Evolutionary conservation across 2,113 vertebrate genomes (phyloP).

Genomic region (Cettia cetti): DNA sequence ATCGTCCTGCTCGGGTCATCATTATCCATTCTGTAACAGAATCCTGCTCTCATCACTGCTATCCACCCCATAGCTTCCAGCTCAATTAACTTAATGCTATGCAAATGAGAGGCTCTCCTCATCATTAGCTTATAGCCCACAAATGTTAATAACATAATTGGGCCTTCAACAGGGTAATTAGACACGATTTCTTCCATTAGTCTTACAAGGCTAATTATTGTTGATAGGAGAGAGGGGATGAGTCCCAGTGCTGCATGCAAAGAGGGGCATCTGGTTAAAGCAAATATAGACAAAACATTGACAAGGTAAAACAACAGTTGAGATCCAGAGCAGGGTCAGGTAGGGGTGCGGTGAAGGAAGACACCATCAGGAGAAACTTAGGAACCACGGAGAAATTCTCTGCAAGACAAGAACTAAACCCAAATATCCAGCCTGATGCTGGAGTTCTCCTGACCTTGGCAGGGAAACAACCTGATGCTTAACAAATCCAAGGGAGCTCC

Average conservation of each 20-base stretch:
- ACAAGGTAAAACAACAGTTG: slow-evolving; percentile 33
- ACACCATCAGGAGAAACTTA: background rate
- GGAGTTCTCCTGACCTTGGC: background rate
- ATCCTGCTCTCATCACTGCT: slow-evolving; percentile 78
- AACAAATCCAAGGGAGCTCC: background rate
- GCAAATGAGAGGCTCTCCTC: slow-evolving; percentile 89
- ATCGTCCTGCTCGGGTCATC: slow-evolving; percentile 82
- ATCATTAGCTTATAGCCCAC: slow-evolving; percentile 84
- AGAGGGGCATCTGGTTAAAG: slow-evolving; percentile 65
- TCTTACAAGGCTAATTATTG: slow-evolving; percentile 85
- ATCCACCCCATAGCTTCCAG: slow-evolving; percentile 73
- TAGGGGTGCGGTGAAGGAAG: background rate
- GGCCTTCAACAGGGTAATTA: slow-evolving; percentile 93
- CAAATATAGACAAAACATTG: slow-evolving; percentile 53
- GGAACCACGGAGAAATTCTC: background rate
- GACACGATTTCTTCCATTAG: slow-evolving; percentile 82
- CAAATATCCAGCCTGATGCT: background rate
- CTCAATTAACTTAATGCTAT: slow-evolving; percentile 99
- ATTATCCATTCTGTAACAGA: slow-evolving; percentile 88
- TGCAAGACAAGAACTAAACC: background rate
- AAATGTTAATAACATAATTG: slow-evolving; percentile 94
- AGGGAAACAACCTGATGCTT: background rate
- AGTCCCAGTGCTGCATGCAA: slow-evolving; percentile 63
- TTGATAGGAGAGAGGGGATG: slow-evolving; percentile 67
- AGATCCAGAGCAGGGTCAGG: background rate